Evolutionary conservation across 1,140 invertebrate genomes (phyloP), one percentile per base, ranked within the genome.

Genomic region (Drosophila miranda): DNA sequence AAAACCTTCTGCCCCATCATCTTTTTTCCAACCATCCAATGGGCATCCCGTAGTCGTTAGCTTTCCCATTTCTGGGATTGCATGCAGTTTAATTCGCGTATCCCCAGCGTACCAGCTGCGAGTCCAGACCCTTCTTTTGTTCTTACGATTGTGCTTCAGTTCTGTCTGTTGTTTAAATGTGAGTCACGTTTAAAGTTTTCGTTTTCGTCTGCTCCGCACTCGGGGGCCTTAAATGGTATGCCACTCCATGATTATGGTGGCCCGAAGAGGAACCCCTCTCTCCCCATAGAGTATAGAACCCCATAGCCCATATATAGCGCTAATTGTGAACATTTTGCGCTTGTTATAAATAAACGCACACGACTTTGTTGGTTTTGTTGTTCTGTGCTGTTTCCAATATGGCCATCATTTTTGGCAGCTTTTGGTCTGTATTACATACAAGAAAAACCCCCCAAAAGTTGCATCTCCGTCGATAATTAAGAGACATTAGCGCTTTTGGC

Each of bases 301-400:
- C 64, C 64, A 19, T 55, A 44, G 48, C 34, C 81, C 81, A 81
- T 81, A 87, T 86, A 86, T 81, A 78, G 81, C 82, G 49, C 69
- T 87, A 87, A 86, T 87, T 87, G 81, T 81, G 73, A 58, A 66
- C 81, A 81, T 87, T 86, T 86, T 87, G 81, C 63, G 81, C 80
- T 84, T 84, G 72, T 83, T 83, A 84, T 83, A 75, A 72, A 76
- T 76, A 83, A 84, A 78, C 56, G 79, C 75, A 66, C 55, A 60
- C 75, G 64, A 73, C 44, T 60, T 64, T 48, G 42, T 38, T 64
- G 46, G 16, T 16, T 45, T 55, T 63, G 48, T 28, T 59, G 46
- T 45, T 45, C 52, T 45, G 42, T 21, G 43, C 46, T 53, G 14
- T 49, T 60, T 49, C 56, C 46, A 63, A 43, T 52, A 26, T 38